A percentile compares a stretch with the other conserved stretches of the same genome.
These are phyloP conservation scores for Hyperoplus lanceolatus DNA, from an alignment of 2,797 vertebrate species.

Conservation along the genomic window DNA sequence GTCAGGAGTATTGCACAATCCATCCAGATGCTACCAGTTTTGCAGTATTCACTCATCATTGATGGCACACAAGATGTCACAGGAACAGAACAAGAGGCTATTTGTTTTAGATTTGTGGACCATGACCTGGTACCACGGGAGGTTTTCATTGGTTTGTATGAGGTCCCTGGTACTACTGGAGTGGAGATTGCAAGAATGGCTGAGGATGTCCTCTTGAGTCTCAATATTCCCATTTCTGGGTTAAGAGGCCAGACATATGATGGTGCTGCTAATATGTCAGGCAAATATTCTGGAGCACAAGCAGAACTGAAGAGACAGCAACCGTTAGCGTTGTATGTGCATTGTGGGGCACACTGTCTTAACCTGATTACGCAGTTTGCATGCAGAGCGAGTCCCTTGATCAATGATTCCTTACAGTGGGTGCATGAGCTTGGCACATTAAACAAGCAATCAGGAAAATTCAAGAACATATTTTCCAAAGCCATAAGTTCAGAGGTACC, in stretches of 20 bases:
- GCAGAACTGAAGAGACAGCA: conserved; percentile 16
- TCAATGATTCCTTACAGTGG: not conserved
- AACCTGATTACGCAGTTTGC: conserved; percentile 18
- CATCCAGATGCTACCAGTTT: conserved; percentile 20
- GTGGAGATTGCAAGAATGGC: conserved; percentile 26
- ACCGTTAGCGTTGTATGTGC: conserved; percentile 31
- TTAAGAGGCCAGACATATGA: conserved; percentile 46
- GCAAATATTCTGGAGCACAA: not conserved
- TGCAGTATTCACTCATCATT: conserved; percentile 46
- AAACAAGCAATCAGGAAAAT: conserved; percentile 14
- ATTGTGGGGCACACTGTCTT: conserved; percentile 45
- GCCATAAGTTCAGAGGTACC: not conserved
- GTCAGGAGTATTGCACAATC: conserved; percentile 27
- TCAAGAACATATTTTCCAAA: not conserved
- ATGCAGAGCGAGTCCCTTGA: not conserved
- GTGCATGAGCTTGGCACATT: not conserved
- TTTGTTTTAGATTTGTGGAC: conserved; percentile 54
- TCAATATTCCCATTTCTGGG: conserved; percentile 41
- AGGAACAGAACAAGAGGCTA: conserved; percentile 37
- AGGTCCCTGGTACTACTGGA: conserved; percentile 28
- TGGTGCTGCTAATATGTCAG: conserved; percentile 45
- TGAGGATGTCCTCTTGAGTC: conserved; percentile 39
- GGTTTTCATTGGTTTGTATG: conserved; percentile 44
- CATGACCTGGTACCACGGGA: conserved; percentile 38
- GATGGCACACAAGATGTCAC: conserved; percentile 40